A percentile compares a stretch with the other conserved stretches of the same genome.
Evolutionary conservation across 2,797 vertebrate genomes (phyloP).

Genomic region (Todus mexicanus): DNA sequence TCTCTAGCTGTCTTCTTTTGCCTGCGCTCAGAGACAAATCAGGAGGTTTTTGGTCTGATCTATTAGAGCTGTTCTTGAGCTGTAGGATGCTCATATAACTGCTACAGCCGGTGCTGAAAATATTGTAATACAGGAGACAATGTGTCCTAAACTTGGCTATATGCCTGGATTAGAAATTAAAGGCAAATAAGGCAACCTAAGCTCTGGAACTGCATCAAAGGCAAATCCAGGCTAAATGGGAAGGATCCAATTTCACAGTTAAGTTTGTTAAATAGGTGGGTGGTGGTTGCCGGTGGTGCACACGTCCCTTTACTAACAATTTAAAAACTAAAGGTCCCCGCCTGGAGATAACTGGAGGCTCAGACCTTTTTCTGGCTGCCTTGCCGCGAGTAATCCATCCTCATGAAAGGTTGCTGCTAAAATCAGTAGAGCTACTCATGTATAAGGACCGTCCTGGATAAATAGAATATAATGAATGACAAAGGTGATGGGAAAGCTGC

Average conservation of each 20-base stretch:
- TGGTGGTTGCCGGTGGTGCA: background rate
- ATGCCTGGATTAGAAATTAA: slow-evolving; percentile 57
- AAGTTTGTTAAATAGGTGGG: slow-evolving; percentile 59
- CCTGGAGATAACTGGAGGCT: background rate
- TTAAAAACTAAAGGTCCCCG: slow-evolving; percentile 23
- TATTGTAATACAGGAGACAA: background rate
- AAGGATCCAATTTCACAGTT: slow-evolving; percentile 64
- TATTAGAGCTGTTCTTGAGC: background rate
- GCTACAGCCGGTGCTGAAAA: background rate
- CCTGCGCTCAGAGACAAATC: background rate
- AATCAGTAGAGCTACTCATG: background rate
- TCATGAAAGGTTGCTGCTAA: background rate
- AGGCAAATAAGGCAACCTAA: slow-evolving; percentile 60
- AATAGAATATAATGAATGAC: rapidly evolving
- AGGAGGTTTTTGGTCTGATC: background rate
- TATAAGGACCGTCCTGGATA: background rate
- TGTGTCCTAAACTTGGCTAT: slow-evolving; percentile 35
- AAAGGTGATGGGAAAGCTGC: background rate
- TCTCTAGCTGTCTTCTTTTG: background rate
- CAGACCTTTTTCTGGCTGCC: background rate
- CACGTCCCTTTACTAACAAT: slow-evolving; percentile 39
- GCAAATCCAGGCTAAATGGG: slow-evolving; percentile 39
- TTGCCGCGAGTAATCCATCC: background rate
- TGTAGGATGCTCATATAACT: background rate
- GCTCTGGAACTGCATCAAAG: slow-evolving; percentile 60